Percentiles rank a stretch among this genome's conserved stretches.
Conservation (phyloP, 1,140 invertebrate species). For the Drosophila elegans region DNA sequence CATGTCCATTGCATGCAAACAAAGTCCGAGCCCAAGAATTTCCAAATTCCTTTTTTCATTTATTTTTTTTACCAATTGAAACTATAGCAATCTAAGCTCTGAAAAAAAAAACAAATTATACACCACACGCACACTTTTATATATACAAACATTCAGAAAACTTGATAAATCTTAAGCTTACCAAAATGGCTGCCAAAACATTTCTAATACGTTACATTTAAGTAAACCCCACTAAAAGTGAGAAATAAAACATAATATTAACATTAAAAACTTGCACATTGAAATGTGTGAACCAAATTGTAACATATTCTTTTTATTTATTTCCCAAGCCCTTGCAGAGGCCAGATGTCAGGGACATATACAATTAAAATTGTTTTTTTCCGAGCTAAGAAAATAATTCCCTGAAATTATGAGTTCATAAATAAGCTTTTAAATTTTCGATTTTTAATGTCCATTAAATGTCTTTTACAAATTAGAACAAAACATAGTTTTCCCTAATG, state of each 20-base stretch:
- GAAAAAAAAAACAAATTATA: conserved; percentile 1
- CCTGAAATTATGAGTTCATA: too few relatives aligned
- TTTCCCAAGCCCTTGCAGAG: conserved; percentile 24
- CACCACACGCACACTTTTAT: conserved; percentile 7
- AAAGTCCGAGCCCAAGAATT: conserved; percentile 7
- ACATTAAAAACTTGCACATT: conserved; percentile 60
- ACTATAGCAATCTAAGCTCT: conserved; percentile 24
- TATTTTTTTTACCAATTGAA: conserved; percentile 23
- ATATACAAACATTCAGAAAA: conserved; percentile 30
- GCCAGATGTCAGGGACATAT: background rate
- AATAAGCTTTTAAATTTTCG: too few relatives aligned
- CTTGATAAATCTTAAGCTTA: conserved; percentile 66
- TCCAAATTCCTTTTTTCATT: conserved; percentile 7
- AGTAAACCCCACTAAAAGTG: conserved; percentile 43
- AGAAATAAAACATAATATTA: conserved; percentile 57
- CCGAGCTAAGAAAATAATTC: background rate
- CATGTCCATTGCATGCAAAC: conserved; percentile 35
- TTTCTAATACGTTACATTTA: conserved; percentile 50
- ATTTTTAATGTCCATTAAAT: too few relatives aligned
- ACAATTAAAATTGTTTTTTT: background rate
- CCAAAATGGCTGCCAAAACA: conserved; percentile 53
- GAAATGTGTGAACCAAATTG: conserved; percentile 69
- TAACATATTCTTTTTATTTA: conserved; percentile 78
- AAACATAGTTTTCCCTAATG: too few relatives aligned
- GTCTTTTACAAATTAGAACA: too few relatives aligned